Conservation (phyloP, 2,113 vertebrate genomes). For the Ammodytes dubius region DNA sequence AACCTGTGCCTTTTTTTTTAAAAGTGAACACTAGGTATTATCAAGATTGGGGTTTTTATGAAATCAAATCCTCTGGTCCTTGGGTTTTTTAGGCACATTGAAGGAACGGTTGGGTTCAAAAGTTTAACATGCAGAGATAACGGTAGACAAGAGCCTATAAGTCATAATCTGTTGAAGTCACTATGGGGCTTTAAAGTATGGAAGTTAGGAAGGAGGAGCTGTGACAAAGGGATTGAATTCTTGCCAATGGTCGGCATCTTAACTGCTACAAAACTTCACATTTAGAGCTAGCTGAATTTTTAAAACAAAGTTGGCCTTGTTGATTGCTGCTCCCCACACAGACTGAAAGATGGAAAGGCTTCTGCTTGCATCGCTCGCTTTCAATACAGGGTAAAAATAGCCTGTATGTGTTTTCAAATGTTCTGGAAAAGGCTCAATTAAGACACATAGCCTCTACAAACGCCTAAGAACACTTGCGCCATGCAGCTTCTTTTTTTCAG, state of each 20-base stretch:
- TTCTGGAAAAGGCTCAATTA: conserved; percentile 33
- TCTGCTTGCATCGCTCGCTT: conserved; percentile 8
- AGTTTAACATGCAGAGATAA: conserved; percentile 32
- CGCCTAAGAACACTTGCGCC: conserved; percentile 9
- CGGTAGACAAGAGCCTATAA: background rate
- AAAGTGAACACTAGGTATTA: background rate
- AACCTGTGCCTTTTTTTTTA: background rate
- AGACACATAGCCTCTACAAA: conserved; percentile 6
- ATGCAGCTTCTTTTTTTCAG: conserved; percentile 47
- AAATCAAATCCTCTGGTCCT: too few species aligned
- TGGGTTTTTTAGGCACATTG: background rate
- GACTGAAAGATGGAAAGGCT: conserved; percentile 12
- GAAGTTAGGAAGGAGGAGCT: conserved; percentile 32
- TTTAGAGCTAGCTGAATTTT: conserved; percentile 16
- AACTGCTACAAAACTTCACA: conserved; percentile 22
- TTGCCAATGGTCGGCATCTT: conserved; percentile 6
- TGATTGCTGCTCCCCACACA: conserved; percentile 33
- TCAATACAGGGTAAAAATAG: conserved; percentile 37
- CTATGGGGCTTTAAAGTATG: background rate
- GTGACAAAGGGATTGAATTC: conserved; percentile 35
- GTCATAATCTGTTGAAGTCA: conserved; percentile 12
- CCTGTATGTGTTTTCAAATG: conserved; percentile 20
- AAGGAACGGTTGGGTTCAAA: background rate
- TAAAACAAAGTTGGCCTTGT: conserved; percentile 39
- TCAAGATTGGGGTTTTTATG: background rate